Conservation (phyloP, 1,140 invertebrate species). For the Drosophila repleta region DNA sequence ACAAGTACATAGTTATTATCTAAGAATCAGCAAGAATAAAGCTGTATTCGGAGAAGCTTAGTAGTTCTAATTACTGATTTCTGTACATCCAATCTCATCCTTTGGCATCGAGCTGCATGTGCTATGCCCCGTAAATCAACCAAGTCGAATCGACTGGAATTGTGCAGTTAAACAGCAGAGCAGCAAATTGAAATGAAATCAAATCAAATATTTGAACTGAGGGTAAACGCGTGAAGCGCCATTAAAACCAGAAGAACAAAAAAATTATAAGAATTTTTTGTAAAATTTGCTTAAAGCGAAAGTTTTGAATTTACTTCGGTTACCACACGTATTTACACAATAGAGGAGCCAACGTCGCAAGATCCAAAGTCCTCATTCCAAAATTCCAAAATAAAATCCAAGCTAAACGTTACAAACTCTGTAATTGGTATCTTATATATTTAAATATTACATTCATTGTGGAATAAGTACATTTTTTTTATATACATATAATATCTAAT, state of each 20-base stretch:
- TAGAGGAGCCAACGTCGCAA: conserved; percentile 4
- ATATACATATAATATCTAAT: conserved; percentile 10
- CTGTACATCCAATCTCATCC: conserved; percentile 39
- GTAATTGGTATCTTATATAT: conserved; percentile 10
- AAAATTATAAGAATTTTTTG: conserved; percentile 52
- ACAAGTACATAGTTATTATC: not conserved
- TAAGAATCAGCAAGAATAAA: conserved; percentile 10
- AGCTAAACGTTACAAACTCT: conserved; percentile 24
- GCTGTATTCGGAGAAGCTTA: conserved; percentile 14
- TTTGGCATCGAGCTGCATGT: conserved; percentile 47
- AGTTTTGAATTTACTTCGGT: conserved; percentile 44
- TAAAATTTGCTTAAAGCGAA: conserved; percentile 62
- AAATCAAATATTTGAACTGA: conserved; percentile 40
- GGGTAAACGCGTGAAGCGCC: conserved; percentile 19
- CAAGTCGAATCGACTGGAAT: conserved; percentile 51
- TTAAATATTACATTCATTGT: conserved; percentile 6
- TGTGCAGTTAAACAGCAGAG: conserved; percentile 52
- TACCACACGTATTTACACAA: conserved; percentile 17
- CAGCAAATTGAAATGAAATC: conserved; percentile 18
- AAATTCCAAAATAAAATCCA: conserved; percentile 46
- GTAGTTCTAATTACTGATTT: conserved; percentile 20
- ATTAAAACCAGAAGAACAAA: conserved; percentile 32
- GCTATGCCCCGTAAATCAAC: conserved; percentile 43
- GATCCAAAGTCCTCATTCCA: conserved; percentile 67
- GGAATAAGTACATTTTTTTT: not conserved